Evolutionary conservation across 2,797 vertebrate species (phyloP).

Genomic region (Pachyuromys duprasi): DNA sequence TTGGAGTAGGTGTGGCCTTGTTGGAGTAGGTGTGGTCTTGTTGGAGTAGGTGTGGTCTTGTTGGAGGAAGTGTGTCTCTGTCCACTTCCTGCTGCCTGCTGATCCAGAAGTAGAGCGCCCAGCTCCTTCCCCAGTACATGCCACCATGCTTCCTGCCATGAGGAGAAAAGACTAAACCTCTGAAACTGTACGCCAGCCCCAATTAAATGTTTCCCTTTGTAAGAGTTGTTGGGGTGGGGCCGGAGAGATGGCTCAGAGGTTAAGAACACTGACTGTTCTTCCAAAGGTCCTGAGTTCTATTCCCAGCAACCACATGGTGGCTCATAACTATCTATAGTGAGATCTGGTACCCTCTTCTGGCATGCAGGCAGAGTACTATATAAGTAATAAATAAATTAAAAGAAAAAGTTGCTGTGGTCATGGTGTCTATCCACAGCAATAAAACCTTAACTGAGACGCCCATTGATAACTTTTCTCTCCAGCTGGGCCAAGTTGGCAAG

Average conservation of each 20-base stretch:
- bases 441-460: neutral
- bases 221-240: neutral
- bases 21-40: neutral
- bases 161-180: neutral
- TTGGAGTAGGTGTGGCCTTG: neutral
- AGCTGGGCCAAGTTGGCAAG: neutral
- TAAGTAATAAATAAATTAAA: too few relatives aligned
- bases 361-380: too few relatives aligned
- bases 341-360: too few relatives aligned
- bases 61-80: neutral
- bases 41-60: neutral
- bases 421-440: neutral
- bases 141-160: neutral
- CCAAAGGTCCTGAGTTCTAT: too few relatives aligned
- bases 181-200: neutral
- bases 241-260: too few relatives aligned
- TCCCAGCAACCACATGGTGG: too few relatives aligned
- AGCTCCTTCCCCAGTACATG: neutral
- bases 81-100: neutral
- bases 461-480: neutral
- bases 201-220: neutral
- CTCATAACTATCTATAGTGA: too few relatives aligned
- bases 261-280: too few relatives aligned
- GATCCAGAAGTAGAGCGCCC: neutral
- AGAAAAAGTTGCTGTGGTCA: neutral